Evolutionary conservation across 2,888 invertebrate species (phyloP).

Genomic region (Phaonia tiefii): DNA sequence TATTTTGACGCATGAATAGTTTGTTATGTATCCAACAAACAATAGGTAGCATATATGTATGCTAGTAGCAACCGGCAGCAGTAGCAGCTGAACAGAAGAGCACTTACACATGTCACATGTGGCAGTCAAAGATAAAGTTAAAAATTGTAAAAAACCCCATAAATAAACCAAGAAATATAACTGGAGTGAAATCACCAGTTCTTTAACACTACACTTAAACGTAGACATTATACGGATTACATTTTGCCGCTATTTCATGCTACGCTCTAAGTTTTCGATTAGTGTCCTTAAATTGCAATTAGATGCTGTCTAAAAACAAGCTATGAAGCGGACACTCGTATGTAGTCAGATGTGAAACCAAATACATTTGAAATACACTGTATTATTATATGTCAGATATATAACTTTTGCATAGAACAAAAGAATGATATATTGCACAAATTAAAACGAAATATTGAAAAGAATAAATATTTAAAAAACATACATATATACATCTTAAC

Average conservation of each 20-base stretch:
- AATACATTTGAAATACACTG: too few relatives aligned
- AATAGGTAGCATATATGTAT: neutral
- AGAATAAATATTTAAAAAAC: too few relatives aligned
- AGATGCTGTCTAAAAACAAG: too few relatives aligned
- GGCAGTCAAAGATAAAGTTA: conserved; percentile 34
- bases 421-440: too few relatives aligned
- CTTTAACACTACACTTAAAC: neutral
- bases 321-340: too few relatives aligned
- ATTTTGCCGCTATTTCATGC: too few relatives aligned
- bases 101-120: conserved; percentile 6
- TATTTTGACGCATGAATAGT: conserved; percentile 41
- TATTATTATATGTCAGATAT: too few relatives aligned
- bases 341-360: too few relatives aligned
- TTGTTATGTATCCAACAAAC: conserved; percentile 26
- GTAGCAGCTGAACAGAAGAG: conserved; percentile 6
- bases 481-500: neutral
- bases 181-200: neutral
- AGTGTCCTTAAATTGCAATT: too few relatives aligned
- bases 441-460: too few relatives aligned
- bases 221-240: neutral
- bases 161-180: conserved; percentile 2
- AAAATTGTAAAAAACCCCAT: neutral
- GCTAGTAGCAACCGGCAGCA: neutral
- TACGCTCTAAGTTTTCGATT: too few relatives aligned
- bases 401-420: too few relatives aligned